Conservation (phyloP, 2,113 vertebrate genomes). For the Acanthochromis polyacanthus region DNA sequence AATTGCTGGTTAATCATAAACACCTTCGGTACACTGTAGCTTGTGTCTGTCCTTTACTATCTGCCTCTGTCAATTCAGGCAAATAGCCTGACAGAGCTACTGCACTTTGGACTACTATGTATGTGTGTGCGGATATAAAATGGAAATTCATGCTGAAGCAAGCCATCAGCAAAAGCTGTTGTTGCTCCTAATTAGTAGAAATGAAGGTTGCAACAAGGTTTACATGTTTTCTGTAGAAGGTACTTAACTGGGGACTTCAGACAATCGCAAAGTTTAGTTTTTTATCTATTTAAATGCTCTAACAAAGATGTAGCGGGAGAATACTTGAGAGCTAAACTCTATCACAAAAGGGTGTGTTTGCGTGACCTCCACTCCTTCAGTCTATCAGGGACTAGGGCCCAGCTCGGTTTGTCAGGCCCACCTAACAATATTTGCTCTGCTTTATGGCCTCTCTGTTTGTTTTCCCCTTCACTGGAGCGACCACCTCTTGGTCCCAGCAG, state of each 20-base stretch:
- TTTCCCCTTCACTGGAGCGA: constrained; percentile 74
- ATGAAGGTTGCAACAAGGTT: neutral
- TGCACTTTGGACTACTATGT: constrained; percentile 66
- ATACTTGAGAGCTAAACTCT: constrained; percentile 32
- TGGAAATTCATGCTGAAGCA: neutral
- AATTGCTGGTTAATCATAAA: constrained; percentile 74
- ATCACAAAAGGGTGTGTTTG: constrained; percentile 72
- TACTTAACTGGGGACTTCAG: neutral
- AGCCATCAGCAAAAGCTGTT: neutral
- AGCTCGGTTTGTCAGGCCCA: constrained; percentile 57
- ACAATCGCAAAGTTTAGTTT: neutral
- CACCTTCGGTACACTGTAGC: constrained; percentile 40
- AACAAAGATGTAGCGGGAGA: constrained; percentile 62
- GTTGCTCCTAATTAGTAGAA: neutral
- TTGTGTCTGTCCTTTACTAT: constrained; percentile 34
- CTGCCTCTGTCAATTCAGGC: constrained; percentile 17
- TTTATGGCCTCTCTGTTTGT: constrained; percentile 78
- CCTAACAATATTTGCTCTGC: constrained; percentile 76
- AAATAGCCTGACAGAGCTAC: constrained; percentile 4
- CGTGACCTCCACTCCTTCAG: constrained; percentile 47
- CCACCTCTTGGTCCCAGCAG: constrained; percentile 54
- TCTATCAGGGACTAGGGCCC: constrained; percentile 51
- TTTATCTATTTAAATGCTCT: constrained; percentile 2
- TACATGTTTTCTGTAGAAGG: neutral
- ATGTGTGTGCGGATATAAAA: neutral